Evolutionary conservation across 92 coral and sea anemone genomes (phyloP), one percentile per base, ranked within the genome.

Genomic region (Epizoanthus fatuus): DNA sequence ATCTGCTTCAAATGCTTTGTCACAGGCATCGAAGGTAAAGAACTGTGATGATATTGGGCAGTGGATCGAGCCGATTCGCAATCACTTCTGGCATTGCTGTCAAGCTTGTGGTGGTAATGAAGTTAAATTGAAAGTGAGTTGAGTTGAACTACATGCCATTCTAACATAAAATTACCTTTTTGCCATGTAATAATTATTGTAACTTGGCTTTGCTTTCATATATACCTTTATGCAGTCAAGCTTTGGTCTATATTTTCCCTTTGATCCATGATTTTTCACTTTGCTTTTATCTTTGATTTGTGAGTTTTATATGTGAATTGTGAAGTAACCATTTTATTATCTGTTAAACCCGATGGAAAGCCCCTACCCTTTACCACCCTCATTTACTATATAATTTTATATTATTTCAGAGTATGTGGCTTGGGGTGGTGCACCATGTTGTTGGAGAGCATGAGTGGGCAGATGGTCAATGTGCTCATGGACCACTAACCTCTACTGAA

Each of bases 31-130:
- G 4, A 88, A 88, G 83, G 88, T 87, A 1, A 81, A 87, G 62
- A 74, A 83, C 53, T 88, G 88, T 20, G 88, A 82, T 14, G 84
- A 78, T 57, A 66, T 76, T 59, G 59, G 62, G 5, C 79, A 72
- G 74, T 89, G 89, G 86, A 67, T 80, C 16, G 82, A 89, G 81
- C 88, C 86, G 16, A 89, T 83, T 74, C 85, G 88, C 7, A 83
- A 88, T 80, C 87, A 88, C 75, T 88, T 88, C 15, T 83, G 92
- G 85, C 86, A 82, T 67, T 79, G 81, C 45, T 89, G 92, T 65
- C 66, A 83, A 73, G 20, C 86, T 3, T 75, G 88, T 79, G 55
- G 74, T 51, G 77, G 82, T 54, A 83, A 88, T 88, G 84, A 29
- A 56, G 81, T 56, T 15, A 81, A 88, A 29, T 68, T 88, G 63